phyloP scores from a whole-genome alignment of 2,797 vertebrate species.

The Anableps anableps region DNA sequence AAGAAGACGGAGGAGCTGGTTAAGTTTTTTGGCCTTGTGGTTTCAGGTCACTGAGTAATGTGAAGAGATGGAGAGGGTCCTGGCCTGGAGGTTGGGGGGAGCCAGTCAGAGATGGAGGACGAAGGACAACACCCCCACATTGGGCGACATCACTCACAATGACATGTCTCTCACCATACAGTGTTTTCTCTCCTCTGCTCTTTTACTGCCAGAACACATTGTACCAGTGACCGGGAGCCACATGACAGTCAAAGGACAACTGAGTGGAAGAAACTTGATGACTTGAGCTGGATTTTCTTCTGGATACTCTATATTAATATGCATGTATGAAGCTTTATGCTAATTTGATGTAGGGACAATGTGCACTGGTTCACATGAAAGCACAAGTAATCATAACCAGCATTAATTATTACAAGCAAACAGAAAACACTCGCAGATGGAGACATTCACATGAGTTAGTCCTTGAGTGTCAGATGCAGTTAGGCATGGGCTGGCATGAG shows the following conservation, averaged over 20 bases:
- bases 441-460: constrained; percentile 7
- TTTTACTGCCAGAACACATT: constrained; percentile 50
- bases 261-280: constrained; percentile 15
- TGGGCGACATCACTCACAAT: constrained; percentile 70
- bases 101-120: constrained; percentile 61
- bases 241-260: constrained; percentile 38
- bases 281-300: constrained; percentile 35
- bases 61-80: constrained; percentile 76
- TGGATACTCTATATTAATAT: constrained; percentile 25
- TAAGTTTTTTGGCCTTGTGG: constrained; percentile 73
- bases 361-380: constrained; percentile 46
- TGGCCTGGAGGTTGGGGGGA: constrained; percentile 55
- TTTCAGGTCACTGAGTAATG: constrained; percentile 84
- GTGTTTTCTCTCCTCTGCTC: constrained; percentile 38
- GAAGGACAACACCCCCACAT: constrained; percentile 59
- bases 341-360: constrained; percentile 44
- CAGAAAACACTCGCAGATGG: constrained; percentile 25
- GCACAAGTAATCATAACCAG: constrained; percentile 30
- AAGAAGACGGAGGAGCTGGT: constrained; percentile 82
- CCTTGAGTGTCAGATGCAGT: constrained; percentile 23
- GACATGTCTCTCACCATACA: constrained; percentile 57
- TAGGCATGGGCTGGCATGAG: constrained; percentile 11
- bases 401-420: constrained; percentile 19
- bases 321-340: constrained; percentile 33
- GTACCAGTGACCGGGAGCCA: constrained; percentile 42